These are phyloP conservation scores for Entomobrya multifasciata DNA, from an alignment of 2,888 invertebrate genomes.

Conservation along the genomic window DNA sequence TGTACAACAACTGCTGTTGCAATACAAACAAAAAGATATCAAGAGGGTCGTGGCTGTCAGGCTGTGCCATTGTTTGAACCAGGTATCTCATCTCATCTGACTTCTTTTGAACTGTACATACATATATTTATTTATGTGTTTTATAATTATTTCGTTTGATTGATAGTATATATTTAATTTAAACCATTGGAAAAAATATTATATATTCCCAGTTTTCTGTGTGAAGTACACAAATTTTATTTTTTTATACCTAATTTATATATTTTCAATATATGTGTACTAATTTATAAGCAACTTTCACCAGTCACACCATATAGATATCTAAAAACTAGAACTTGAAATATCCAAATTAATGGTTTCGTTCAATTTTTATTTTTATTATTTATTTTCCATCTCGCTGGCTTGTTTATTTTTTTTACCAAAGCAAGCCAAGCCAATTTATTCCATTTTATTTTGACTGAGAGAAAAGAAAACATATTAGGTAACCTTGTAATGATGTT, in stretches of 20 bases:
- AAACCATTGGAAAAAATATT: not conserved
- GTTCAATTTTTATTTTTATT: not conserved
- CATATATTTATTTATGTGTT: slow-evolving; percentile 1
- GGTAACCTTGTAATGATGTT: not conserved
- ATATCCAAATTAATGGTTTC: too few species aligned
- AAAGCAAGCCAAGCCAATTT: too few species aligned
- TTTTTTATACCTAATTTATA: not conserved
- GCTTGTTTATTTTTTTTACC: slow-evolving; percentile 39
- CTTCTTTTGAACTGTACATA: slow-evolving; percentile 67
- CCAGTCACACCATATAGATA: too few species aligned
- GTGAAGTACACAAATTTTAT: not conserved
- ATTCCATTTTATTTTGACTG: not conserved
- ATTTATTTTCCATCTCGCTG: slow-evolving; percentile 5
- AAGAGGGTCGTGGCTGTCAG: slow-evolving; percentile 73
- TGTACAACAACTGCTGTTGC: slow-evolving; percentile 14
- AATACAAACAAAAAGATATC: slow-evolving; percentile 58
- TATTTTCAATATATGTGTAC: too few species aligned
- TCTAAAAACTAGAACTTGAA: too few species aligned
- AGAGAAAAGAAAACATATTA: not conserved
- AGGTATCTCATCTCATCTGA: slow-evolving; percentile 80
- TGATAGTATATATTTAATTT: slow-evolving; percentile 40
- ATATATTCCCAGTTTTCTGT: slow-evolving; percentile 35
- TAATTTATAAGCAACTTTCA: too few species aligned
- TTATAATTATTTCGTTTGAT: slow-evolving; percentile 28
- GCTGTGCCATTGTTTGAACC: slow-evolving; percentile 78